Evolutionary conservation across 2,113 vertebrate species (phyloP), one percentile per base, ranked within the genome.

Genomic region (Machaerirhynchus nigripectus): DNA sequence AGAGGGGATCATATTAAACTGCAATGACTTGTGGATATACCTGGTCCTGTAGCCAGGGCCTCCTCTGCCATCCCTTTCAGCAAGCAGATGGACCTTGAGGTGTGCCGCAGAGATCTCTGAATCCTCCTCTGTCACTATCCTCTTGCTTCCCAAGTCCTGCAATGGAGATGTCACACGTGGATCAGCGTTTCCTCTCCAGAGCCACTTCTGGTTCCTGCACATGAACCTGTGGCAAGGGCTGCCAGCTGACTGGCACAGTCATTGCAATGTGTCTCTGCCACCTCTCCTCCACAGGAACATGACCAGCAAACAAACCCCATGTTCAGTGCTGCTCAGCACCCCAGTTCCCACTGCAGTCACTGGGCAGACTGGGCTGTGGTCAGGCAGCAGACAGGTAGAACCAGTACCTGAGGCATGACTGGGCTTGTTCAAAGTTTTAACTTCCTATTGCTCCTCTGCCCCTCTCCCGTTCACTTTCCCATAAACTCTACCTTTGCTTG

Each of bases 401-500:
- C 97, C 33, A 15, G 97, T 93, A 92, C 75, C 44, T 2, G 15
- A 55, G 61, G 68, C 97, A 30, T 93, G 97, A 92, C 77, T 1
- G 15, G 87, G 63, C 97, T 88, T 96, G 97, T 93, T 94, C 84
- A 90, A 92, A 96, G 89, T n/a, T n/a, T 77, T 35, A 61, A 91
- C 69, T 85, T 95, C 96, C 94, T 90, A 64, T 96, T 92, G 80
- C 84, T 90, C 94, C 73, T 90, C 95, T 96, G 82, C 49, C 73
- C 87, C 89, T 56, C 71, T 91, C 46, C 77, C 6, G 10, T 80
- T 89, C 79, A 80, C 65, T 96, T 96, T 96, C 93, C 83, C 93
- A 87, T 96, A 95, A 90, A 89, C 70, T 93, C 94, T 96, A 90
- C 91, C 93, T 96, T 93, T 96, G 71, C 95, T 93, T 93, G 88